A percentile compares a stretch with the other conserved stretches of the same genome.
These are phyloP conservation scores for Mnemiopsis leidyi DNA, from an alignment of 37 sponge, comb jelly and placozoan genomes.

Conservation along the genomic window DNA sequence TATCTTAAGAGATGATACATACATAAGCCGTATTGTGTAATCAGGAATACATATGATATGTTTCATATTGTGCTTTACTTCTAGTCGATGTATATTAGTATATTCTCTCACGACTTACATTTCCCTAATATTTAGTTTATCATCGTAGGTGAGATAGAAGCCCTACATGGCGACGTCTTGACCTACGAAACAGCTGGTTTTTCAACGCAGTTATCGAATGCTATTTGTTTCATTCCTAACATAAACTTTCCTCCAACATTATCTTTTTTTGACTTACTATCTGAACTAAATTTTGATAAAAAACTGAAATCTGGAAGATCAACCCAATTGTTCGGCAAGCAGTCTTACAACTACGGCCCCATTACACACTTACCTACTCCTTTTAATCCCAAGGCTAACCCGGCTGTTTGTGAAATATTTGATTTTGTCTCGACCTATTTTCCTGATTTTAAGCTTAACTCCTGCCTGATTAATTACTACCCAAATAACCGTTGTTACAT, in stretches of 20 bases:
- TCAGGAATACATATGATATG: no score
- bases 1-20: no score
- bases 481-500: background rate
- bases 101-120: no score
- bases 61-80: no score
- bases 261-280: background rate
- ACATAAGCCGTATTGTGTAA: no score
- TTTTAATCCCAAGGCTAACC: background rate
- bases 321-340: background rate
- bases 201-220: background rate
- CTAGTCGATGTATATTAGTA: no score
- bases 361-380: background rate
- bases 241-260: background rate
- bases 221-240: background rate
- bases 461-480: background rate
- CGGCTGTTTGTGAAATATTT: background rate
- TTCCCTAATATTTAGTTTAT: no score
- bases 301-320: background rate
- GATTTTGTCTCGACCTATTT: background rate
- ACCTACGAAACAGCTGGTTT: no score
- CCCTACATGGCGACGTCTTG: no score
- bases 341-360: background rate
- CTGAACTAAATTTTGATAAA: background rate
- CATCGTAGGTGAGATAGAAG: no score
- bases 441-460: background rate